phyloP scores from a whole-genome alignment of 2,797 vertebrate species.

The Erethizon dorsatum region DNA sequence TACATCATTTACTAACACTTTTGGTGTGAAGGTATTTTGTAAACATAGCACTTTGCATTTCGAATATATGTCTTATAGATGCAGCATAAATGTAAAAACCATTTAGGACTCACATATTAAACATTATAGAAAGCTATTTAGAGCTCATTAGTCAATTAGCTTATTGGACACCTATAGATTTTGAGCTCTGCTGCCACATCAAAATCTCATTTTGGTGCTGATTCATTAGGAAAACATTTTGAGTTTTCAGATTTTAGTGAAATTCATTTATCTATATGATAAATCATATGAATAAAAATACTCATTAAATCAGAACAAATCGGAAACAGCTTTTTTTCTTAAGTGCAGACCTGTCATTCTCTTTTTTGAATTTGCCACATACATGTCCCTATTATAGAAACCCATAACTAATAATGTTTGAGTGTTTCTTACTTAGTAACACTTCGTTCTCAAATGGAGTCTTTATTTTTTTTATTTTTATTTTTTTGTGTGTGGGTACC shows the following conservation, averaged over 20 bases:
- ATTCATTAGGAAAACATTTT: slow-evolving; percentile 32
- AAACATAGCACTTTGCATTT: not conserved
- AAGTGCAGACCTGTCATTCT: not conserved
- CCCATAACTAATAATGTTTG: not conserved
- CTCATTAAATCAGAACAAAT: not conserved
- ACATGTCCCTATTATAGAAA: not conserved
- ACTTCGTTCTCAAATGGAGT: not conserved
- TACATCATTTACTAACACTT: not conserved
- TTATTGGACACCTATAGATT: not conserved
- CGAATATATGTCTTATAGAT: not conserved
- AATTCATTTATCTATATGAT: not conserved
- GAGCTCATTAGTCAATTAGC: not conserved
- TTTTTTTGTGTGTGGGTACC: too few relatives aligned
- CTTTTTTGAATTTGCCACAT: not conserved
- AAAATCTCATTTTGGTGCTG: not conserved
- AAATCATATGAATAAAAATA: not conserved
- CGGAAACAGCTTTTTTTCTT: not conserved
- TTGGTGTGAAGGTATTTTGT: not conserved
- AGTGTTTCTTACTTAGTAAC: not conserved
- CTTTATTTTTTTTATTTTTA: not conserved
- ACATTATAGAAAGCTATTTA: not conserved
- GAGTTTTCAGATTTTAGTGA: not conserved
- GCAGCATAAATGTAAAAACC: not conserved
- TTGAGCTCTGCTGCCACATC: not conserved
- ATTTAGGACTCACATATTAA: not conserved